Conservation (phyloP, 2,797 vertebrate genomes). For the Acipenser oxyrinchus region DNA sequence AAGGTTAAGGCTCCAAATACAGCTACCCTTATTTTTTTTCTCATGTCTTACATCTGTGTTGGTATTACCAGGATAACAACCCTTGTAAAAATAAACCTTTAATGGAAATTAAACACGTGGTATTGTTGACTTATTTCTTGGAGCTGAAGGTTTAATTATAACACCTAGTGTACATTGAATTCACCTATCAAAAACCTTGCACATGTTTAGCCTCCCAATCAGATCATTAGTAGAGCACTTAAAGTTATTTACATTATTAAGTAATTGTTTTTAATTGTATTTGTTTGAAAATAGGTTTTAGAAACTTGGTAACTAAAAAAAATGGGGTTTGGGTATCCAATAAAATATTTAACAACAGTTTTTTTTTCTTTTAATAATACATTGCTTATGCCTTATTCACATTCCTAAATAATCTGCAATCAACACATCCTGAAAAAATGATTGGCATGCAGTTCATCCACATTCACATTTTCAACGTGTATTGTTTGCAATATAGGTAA, state of each 20-base stretch:
- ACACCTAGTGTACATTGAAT: background rate
- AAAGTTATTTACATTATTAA: constrained; percentile 9
- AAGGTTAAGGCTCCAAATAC: constrained; percentile 12
- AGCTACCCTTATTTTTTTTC: background rate
- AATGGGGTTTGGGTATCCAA: too few species aligned
- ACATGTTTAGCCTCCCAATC: background rate
- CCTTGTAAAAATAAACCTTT: constrained; percentile 5
- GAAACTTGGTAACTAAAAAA: too few species aligned
- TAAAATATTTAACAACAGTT: too few species aligned
- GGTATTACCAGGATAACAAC: constrained; percentile 6
- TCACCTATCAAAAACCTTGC: background rate
- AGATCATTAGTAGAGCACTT: constrained; percentile 5
- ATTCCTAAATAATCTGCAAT: too few species aligned
- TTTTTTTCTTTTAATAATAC: too few species aligned
- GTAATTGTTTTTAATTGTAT: constrained; percentile 8
- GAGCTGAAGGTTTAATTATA: background rate
- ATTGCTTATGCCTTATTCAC: too few species aligned
- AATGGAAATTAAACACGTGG: constrained; percentile 4
- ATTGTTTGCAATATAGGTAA: too few species aligned
- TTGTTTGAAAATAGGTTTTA: background rate
- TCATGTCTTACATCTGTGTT: background rate
- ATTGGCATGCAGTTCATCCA: too few species aligned
- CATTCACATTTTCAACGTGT: too few species aligned
- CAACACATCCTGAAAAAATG: too few species aligned
- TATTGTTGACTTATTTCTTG: constrained; percentile 3